phyloP scores from a whole-genome alignment of 2,797 vertebrate species.

The Sebastes elongatus region DNA sequence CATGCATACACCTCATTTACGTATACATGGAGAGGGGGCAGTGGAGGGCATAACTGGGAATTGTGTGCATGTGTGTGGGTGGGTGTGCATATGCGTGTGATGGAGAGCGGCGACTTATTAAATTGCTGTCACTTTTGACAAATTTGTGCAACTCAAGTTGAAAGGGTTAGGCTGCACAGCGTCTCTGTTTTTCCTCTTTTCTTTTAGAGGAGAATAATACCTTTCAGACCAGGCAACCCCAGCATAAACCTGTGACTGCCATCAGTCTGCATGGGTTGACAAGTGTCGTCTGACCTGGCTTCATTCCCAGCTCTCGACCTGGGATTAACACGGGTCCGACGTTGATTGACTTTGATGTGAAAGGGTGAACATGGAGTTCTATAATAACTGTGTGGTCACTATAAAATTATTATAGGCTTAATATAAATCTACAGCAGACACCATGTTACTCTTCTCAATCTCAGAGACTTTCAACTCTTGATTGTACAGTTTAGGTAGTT shows the following conservation, averaged over 20 bases:
- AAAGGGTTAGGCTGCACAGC: slow-evolving; percentile 70
- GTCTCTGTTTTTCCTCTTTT: slow-evolving; percentile 57
- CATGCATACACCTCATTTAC: slow-evolving; percentile 80
- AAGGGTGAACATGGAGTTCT: background rate
- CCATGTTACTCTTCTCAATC: background rate
- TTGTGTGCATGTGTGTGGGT: slow-evolving; percentile 71
- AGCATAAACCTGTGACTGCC: slow-evolving; percentile 14
- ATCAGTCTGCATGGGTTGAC: background rate
- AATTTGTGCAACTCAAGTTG: slow-evolving; percentile 82
- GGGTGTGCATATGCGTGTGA: slow-evolving; percentile 76
- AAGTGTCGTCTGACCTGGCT: background rate
- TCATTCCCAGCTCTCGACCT: background rate
- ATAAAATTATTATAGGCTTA: background rate
- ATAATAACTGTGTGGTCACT: background rate
- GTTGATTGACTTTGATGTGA: background rate
- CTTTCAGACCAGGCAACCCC: slow-evolving; percentile 12
- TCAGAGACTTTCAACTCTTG: background rate
- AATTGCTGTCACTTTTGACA: slow-evolving; percentile 88
- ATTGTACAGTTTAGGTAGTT: background rate
- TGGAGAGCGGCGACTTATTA: slow-evolving; percentile 83
- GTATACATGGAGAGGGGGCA: slow-evolving; percentile 80
- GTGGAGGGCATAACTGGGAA: slow-evolving; percentile 79
- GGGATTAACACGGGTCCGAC: background rate
- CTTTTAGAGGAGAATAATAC: slow-evolving; percentile 38
- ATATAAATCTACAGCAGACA: background rate